Base-by-base conservation (phyloP, 2,888 invertebrate species). In the Agrotis segetum region DNA sequence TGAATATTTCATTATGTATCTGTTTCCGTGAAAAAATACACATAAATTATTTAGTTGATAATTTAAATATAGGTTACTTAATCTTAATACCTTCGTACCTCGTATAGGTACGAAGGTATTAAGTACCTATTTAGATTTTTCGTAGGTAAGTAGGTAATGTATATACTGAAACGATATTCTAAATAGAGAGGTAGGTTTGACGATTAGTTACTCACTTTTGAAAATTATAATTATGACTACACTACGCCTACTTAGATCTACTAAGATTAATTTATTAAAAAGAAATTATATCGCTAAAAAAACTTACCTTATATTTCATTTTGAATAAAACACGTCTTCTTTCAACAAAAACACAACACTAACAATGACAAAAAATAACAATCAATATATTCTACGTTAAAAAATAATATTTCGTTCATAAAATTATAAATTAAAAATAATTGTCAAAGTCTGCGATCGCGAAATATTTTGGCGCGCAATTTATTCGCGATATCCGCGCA, bases 241-340 rank as follows among this genome's bases (percentile, higher is more conserved):
- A 11, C 40, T 40, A 40, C 40, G 9, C 40, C 40, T 11, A 40
- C 40, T 40, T 11, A 11, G 40, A 40, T 40, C 11, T 11, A 9
- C 11, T 11, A 9, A 40, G 9, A 9, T 11, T 1, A 40, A 40
- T 11, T 40, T 40, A 40, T 40, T 40, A 40, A 1, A 11, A 11
- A 11, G 3, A 34, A 16, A 7, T 24, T 17, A 55, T 0, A 34
- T 2, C 5, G 0, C 3, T 24, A 34, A 56, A 17, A 1, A 56
- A 53, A n/a, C 74, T 74, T 53, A 95, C 95, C 94, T 94, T 94
- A 85, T 95, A 95, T 84, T 94, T 95, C 95, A 95, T 95, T 84
- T 91, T 78, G 74, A 73, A 68, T 65, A 74, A 73, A 76, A 73
- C 64, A 71, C 68, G 77, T 72, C 77, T 71, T 68, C 76, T 70